Percentiles rank a stretch among this genome's conserved stretches.
These are phyloP conservation scores for Eretmochelys imbricata DNA, from an alignment of 2,113 vertebrate species.

Conservation along the genomic window DNA sequence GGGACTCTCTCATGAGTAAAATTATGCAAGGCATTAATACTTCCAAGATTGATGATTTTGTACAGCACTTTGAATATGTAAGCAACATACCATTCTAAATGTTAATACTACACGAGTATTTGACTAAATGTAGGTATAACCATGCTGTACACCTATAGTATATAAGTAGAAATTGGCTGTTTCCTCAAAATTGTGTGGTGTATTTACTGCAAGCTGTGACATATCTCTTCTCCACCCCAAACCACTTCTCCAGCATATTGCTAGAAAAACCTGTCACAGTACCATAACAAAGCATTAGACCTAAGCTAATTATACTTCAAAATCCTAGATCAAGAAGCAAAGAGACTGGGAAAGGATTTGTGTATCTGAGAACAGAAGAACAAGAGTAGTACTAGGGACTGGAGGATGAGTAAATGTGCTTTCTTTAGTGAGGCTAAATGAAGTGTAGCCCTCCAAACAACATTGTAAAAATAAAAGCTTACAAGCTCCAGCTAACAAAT, in stretches of 20 bases:
- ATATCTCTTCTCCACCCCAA: background rate
- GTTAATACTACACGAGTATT: background rate
- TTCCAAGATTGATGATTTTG: background rate
- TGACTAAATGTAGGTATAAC: background rate
- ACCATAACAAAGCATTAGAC: background rate
- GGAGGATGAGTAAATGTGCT: background rate
- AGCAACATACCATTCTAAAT: background rate
- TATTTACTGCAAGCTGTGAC: fast-evolving
- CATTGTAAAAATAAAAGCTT: background rate
- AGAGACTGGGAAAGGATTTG: background rate
- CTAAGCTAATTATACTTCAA: background rate
- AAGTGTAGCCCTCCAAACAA: background rate
- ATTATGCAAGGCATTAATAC: background rate
- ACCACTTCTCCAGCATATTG: fast-evolving
- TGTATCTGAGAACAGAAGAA: background rate
- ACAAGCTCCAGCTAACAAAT: background rate
- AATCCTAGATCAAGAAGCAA: background rate
- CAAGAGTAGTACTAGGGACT: background rate
- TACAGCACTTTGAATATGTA: background rate
- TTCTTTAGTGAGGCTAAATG: background rate
- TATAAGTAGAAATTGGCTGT: background rate
- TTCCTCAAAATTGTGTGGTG: background rate
- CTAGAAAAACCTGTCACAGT: background rate
- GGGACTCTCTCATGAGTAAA: background rate
- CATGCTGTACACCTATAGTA: background rate